These are phyloP conservation scores for Arnoldichthys spilopterus DNA, from an alignment of 2,797 vertebrate genomes.

Conservation along the genomic window DNA sequence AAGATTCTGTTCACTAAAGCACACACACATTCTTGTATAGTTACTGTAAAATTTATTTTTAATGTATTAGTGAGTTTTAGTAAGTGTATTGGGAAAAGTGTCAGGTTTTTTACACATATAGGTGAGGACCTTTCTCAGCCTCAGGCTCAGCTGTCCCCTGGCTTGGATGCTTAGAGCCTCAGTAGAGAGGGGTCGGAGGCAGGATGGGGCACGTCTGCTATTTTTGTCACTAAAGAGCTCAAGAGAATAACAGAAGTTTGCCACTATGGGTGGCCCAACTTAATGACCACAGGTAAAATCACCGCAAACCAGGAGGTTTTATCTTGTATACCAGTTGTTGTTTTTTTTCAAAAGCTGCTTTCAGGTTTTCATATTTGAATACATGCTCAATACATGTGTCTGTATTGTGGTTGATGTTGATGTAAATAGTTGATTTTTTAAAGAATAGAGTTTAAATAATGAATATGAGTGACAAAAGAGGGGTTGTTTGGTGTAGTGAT, in stretches of 20 bases:
- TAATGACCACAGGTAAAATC: conserved; percentile 30
- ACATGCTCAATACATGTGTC: background rate
- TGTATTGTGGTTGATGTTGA: background rate
- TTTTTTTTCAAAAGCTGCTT: conserved; percentile 14
- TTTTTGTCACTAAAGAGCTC: conserved; percentile 64
- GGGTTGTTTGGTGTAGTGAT: background rate
- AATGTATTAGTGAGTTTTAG: no score
- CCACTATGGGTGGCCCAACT: conserved; percentile 58
- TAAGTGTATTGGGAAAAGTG: background rate
- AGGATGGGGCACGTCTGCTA: conserved; percentile 62
- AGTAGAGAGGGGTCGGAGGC: conserved; percentile 64
- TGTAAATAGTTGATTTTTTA: background rate
- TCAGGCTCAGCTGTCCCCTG: conserved; percentile 35
- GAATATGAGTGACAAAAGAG: background rate
- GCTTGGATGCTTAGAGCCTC: conserved; percentile 41
- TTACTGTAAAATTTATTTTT: no score
- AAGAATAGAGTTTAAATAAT: background rate
- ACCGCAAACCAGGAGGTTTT: conserved; percentile 4
- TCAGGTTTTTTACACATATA: conserved; percentile 18
- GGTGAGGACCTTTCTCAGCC: conserved; percentile 13
- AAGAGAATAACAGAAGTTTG: conserved; percentile 50
- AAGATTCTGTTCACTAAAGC: no score
- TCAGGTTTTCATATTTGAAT: background rate
- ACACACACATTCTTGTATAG: no score
- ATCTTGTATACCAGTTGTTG: background rate